A percentile compares a stretch with the other conserved stretches of the same genome.
Conservation (phyloP, 2,113 vertebrate species). For the Cynocephalus volans region DNA sequence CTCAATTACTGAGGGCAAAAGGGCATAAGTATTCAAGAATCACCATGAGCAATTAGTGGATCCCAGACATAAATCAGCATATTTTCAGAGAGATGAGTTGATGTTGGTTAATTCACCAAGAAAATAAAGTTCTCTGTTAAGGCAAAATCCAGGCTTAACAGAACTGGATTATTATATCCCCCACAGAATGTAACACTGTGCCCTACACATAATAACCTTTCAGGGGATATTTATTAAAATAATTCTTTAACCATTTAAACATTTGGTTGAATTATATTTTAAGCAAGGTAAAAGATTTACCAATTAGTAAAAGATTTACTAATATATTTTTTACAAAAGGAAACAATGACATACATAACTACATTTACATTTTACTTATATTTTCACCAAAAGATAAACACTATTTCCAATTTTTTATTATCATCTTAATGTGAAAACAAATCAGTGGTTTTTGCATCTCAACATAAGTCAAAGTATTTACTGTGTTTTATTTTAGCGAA, state of each 20-base stretch:
- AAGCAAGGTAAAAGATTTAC: conserved; percentile 22
- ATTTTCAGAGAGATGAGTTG: conserved; percentile 19
- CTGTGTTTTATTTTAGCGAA: conserved; percentile 71
- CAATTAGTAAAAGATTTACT: neutral
- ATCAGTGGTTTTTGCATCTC: neutral
- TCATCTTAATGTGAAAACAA: neutral
- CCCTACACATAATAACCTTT: neutral
- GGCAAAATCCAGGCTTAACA: neutral
- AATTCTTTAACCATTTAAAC: conserved; percentile 30
- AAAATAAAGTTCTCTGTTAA: conserved; percentile 42
- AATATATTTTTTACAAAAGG: neutral
- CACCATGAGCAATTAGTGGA: conserved; percentile 9
- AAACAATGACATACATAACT: neutral
- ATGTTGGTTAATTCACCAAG: conserved; percentile 44
- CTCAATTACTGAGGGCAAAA: conserved; percentile 54
- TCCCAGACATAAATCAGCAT: conserved; percentile 11
- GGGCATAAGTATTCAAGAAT: conserved; percentile 35
- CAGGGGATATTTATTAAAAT: neutral
- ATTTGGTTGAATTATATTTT: neutral
- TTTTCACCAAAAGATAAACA: conserved; percentile 20
- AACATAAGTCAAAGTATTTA: conserved; percentile 18
- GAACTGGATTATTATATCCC: neutral
- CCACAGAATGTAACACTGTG: neutral
- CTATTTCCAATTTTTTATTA: conserved; percentile 12
- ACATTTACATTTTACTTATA: neutral